These are phyloP conservation scores for Brachyrhaphis roseni DNA, from an alignment of 2,797 vertebrate species.

Conservation along the genomic window DNA sequence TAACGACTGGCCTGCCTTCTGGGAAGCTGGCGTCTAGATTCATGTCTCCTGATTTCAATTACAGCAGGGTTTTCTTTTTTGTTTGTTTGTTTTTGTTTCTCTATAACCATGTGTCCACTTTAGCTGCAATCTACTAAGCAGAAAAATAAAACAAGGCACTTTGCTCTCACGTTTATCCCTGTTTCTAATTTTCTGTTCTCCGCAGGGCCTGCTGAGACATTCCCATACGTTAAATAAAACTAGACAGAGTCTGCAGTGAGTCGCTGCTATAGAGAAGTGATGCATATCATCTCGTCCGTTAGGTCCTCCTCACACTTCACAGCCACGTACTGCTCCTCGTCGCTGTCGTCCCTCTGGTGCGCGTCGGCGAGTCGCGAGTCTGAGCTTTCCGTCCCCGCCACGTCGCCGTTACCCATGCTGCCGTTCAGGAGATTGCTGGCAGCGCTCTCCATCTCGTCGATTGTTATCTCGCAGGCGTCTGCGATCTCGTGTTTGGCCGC, in stretches of 20 bases:
- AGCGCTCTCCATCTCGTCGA: slow-evolving; percentile 98
- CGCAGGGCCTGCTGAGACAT: slow-evolving; percentile 31
- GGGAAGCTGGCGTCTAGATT: slow-evolving; percentile 11
- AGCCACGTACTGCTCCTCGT: slow-evolving; percentile 87
- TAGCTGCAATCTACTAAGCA: slow-evolving; percentile 30
- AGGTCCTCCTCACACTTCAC: slow-evolving; percentile 92
- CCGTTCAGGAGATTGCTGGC: slow-evolving; percentile 93
- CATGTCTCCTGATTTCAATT: slow-evolving; percentile 22
- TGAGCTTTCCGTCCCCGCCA: slow-evolving; percentile 66
- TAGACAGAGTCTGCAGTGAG: slow-evolving; percentile 37
- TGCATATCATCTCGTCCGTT: slow-evolving; percentile 96
- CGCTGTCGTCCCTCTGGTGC: slow-evolving; percentile 87
- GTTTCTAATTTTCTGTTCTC: slow-evolving; percentile 27
- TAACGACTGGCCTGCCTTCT: slow-evolving; percentile 4
- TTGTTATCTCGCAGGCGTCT: slow-evolving; percentile 95
- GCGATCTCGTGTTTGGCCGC: slow-evolving; percentile 95
- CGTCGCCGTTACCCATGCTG: slow-evolving; percentile 76
- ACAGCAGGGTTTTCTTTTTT: slow-evolving; percentile 5
- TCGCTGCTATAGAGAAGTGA: slow-evolving; percentile 93
- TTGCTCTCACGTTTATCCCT: slow-evolving; percentile 58
- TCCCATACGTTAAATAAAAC: slow-evolving; percentile 44
- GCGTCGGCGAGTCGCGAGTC: slow-evolving; percentile 73
- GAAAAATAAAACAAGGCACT: slow-evolving; percentile 76
- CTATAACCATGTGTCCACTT: not conserved
- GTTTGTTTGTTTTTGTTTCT: not conserved